A percentile compares a stretch with the other conserved stretches of the same genome.
Evolutionary conservation across 2,888 invertebrate species (phyloP).

Genomic region (Onthophagus sagittarius): DNA sequence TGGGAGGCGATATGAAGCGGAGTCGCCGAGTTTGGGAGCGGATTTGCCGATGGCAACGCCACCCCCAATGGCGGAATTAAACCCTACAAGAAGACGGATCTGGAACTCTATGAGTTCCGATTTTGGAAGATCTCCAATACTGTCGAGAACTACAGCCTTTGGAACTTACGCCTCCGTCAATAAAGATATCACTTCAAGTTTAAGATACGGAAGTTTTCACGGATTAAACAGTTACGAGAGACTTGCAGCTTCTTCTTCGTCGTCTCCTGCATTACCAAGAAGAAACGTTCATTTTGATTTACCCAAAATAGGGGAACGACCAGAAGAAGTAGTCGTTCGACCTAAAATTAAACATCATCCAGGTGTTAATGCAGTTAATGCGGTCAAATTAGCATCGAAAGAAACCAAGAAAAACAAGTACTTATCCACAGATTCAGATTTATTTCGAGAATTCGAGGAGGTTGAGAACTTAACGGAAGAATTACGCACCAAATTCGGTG

Average conservation of each 20-base stretch:
- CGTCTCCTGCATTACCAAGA: constrained; percentile 14
- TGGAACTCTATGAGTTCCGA: constrained; percentile 40
- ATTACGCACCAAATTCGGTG: constrained; percentile 35
- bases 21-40: constrained; percentile 32
- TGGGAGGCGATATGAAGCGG: neutral
- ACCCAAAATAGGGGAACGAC: constrained; percentile 9
- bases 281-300: constrained; percentile 19
- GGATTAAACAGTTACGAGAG: constrained; percentile 15
- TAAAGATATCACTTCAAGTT: constrained; percentile 12
- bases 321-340: neutral
- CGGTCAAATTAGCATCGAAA: neutral
- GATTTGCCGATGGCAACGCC: constrained; percentile 46
- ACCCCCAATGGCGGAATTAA: constrained; percentile 47
- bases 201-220: constrained; percentile 18
- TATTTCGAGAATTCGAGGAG: constrained; percentile 44
- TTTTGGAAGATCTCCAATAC: constrained; percentile 29
- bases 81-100: constrained; percentile 39
- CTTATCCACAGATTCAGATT: constrained; percentile 39
- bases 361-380: no score
- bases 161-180: constrained; percentile 26
- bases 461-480: constrained; percentile 40
- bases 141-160: constrained; percentile 27
- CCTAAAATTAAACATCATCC: neutral
- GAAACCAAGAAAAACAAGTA: constrained; percentile 28
- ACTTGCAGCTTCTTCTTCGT: neutral